A percentile compares a stretch with the other conserved stretches of the same genome.
Conservation (phyloP, 2,113 vertebrate genomes). For the Ammospiza caudacuta region DNA sequence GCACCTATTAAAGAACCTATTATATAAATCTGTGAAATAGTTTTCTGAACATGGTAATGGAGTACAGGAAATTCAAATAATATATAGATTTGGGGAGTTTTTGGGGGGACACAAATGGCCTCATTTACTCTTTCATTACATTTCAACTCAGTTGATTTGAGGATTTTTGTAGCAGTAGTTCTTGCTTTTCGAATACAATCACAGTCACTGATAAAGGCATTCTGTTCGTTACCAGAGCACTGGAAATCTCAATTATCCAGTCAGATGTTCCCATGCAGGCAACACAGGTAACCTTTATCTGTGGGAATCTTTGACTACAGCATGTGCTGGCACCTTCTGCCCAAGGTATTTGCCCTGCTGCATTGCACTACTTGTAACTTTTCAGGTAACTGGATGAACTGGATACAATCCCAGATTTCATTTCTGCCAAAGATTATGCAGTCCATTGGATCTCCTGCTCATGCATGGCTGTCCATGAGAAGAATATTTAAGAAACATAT, state of each 20-base stretch:
- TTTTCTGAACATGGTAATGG: not conserved
- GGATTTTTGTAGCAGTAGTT: not conserved
- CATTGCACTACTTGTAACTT: not conserved
- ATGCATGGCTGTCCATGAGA: not conserved
- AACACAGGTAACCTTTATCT: too few species aligned
- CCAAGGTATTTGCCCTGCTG: accelerated
- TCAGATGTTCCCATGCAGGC: not conserved
- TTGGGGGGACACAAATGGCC: accelerated
- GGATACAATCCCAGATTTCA: not conserved
- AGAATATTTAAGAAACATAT: not conserved
- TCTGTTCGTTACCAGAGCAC: not conserved
- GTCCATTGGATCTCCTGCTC: not conserved
- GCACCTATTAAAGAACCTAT: not conserved
- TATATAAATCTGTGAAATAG: not conserved
- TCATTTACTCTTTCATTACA: not conserved
- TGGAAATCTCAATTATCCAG: not conserved
- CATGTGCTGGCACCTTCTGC: not conserved
- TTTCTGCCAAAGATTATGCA: not conserved
- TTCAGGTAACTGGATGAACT: not conserved
- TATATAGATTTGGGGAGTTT: accelerated
- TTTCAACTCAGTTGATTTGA: not conserved
- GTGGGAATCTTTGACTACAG: not conserved
- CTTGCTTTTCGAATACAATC: not conserved
- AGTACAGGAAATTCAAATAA: not conserved
- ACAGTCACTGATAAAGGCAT: not conserved